Percentiles rank a stretch among this genome's conserved stretches.
Conservation (phyloP, 1,140 invertebrate species). For the Diplogasteroides magnus region DNA sequence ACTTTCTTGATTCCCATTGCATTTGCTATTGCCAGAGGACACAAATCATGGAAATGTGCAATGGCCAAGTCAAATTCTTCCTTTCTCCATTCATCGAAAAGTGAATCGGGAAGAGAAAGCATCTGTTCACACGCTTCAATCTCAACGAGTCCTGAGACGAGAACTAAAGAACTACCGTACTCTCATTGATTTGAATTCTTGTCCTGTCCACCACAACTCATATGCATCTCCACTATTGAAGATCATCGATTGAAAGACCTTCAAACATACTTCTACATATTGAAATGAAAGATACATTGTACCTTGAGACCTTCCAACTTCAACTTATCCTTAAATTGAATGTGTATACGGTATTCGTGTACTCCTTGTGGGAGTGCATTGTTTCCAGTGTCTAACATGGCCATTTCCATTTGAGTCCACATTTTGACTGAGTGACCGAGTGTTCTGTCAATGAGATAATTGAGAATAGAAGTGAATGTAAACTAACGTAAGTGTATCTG, state of each 20-base stretch:
- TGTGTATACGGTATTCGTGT: conserved; percentile 43
- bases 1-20: conserved; percentile 38
- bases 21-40: conserved; percentile 46
- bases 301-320: conserved; percentile 53
- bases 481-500: conserved; percentile 39
- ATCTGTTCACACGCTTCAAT: conserved; percentile 54
- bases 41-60: conserved; percentile 53
- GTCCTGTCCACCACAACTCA: conserved; percentile 54
- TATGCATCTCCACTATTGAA: conserved; percentile 49
- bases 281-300: background rate
- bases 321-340: conserved; percentile 49
- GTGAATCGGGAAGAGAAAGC: conserved; percentile 27
- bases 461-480: background rate
- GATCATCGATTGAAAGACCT: conserved; percentile 56
- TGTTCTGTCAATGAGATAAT: conserved; percentile 9
- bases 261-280: conserved; percentile 1
- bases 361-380: conserved; percentile 37
- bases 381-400: conserved; percentile 51
- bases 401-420: conserved; percentile 55
- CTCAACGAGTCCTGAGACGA: conserved; percentile 32
- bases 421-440: conserved; percentile 50
- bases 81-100: conserved; percentile 6
- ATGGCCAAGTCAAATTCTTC: conserved; percentile 50
- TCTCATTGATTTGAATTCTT: conserved; percentile 44
- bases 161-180: background rate